Percentiles rank a stretch among this genome's conserved stretches.
Evolutionary conservation across 2,113 vertebrate species (phyloP).

Genomic region (Chaetura pelagica): DNA sequence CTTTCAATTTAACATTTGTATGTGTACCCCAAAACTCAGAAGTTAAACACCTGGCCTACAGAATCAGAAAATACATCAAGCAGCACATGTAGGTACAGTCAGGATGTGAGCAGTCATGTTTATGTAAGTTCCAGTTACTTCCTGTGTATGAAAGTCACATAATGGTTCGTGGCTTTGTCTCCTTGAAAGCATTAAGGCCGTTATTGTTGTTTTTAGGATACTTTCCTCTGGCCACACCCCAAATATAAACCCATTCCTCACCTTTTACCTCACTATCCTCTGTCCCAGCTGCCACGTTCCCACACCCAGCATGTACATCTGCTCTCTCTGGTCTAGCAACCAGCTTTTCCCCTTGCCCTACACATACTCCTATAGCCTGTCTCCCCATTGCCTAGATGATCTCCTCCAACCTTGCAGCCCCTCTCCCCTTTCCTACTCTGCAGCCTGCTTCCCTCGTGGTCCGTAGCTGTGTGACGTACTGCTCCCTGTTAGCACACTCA

Average conservation of each 20-base stretch:
- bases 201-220: background rate
- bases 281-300: background rate
- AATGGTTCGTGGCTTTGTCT: background rate
- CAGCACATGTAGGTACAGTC: background rate
- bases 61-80: background rate
- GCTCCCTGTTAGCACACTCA: background rate
- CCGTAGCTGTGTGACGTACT: background rate
- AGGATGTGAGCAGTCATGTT: background rate
- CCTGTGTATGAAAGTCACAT: background rate
- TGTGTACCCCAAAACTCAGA: background rate
- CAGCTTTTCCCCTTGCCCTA: background rate
- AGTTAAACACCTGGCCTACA: background rate
- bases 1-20: background rate
- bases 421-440: accelerated
- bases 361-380: accelerated
- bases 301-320: background rate
- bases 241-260: background rate
- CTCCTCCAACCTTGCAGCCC: background rate
- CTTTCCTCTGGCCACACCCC: background rate
- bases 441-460: background rate
- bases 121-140: background rate
- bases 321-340: background rate
- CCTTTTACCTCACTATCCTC: background rate
- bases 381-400: accelerated
- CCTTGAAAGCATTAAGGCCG: background rate